A percentile compares a stretch with the other conserved stretches of the same genome.
These are phyloP conservation scores for Microtus ochrogaster DNA, from an alignment of 2,113 vertebrate genomes.

Conservation along the genomic window DNA sequence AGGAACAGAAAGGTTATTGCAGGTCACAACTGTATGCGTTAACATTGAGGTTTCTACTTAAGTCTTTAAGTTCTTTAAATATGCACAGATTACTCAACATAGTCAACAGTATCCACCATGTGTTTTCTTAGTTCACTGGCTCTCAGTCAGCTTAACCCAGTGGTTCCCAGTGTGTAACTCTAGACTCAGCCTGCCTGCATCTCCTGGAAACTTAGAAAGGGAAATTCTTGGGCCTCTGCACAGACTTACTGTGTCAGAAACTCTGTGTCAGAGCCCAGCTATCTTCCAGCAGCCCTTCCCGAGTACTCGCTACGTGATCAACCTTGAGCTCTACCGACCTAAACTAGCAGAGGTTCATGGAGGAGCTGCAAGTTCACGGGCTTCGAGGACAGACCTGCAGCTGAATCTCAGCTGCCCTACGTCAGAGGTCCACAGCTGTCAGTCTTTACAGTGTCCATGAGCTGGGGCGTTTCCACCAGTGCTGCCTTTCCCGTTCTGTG, in stretches of 20 bases:
- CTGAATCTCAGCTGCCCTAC: background rate
- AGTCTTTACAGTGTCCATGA: background rate
- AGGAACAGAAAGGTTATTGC: background rate
- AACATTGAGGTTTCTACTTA: constrained; percentile 33
- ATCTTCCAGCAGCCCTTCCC: background rate
- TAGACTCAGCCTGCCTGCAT: background rate
- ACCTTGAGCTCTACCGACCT: background rate
- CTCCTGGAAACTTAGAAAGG: background rate
- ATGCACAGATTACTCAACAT: constrained; percentile 24
- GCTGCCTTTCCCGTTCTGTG: background rate
- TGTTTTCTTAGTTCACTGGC: constrained; percentile 31
- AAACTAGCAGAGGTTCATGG: background rate
- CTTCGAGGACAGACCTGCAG: background rate
- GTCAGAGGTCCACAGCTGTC: background rate
- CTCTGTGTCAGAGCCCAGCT: background rate
- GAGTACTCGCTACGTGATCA: background rate
- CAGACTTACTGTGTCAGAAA: background rate
- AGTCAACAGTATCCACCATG: background rate
- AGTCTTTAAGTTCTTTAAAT: constrained; percentile 35
- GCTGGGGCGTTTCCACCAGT: background rate
- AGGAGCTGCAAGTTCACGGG: background rate
- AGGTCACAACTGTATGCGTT: background rate
- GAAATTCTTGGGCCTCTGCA: background rate
- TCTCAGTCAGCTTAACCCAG: background rate
- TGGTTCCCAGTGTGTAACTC: background rate